A percentile compares a stretch with the other conserved stretches of the same genome.
These are phyloP conservation scores for Heteromurus nitidus DNA, from an alignment of 2,888 invertebrate genomes.

Conservation along the genomic window DNA sequence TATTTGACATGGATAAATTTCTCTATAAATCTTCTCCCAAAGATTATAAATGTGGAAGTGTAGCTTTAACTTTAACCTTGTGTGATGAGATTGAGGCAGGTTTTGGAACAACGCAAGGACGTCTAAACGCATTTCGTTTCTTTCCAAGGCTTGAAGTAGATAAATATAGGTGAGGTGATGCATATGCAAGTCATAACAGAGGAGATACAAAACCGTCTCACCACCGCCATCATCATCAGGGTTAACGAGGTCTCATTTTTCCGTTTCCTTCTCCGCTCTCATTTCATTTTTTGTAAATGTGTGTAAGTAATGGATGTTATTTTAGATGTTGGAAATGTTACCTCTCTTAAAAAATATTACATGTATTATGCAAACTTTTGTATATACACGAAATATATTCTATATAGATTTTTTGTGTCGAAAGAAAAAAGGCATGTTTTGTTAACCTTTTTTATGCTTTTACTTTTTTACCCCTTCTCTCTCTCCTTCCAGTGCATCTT, in stretches of 20 bases:
- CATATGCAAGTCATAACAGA: too few relatives aligned
- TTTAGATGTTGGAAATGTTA: conserved; percentile 50
- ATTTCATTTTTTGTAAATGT: background rate
- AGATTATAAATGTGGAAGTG: too few relatives aligned
- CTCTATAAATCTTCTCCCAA: too few relatives aligned
- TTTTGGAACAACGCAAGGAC: conserved; percentile 3
- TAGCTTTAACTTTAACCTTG: too few relatives aligned
- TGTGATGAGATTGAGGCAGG: conserved; percentile 49
- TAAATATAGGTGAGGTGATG: too few relatives aligned
- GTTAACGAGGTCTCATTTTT: conserved; percentile 62
- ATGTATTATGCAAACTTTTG: conserved; percentile 60
- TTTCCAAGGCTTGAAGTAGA: too few relatives aligned
- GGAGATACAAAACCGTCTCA: too few relatives aligned
- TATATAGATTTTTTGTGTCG: conserved; percentile 14
- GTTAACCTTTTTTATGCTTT: conserved; percentile 31
- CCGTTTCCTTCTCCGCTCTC: conserved; percentile 35
- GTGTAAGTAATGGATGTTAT: conserved; percentile 26
- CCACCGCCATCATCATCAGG: conserved; percentile 44
- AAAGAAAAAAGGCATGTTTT: conserved; percentile 25
- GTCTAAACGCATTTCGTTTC: too few relatives aligned
- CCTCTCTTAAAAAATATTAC: conserved; percentile 41
- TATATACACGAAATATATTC: too few relatives aligned
- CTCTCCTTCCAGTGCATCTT: conserved; percentile 20
- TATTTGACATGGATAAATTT: too few relatives aligned
- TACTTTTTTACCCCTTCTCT: conserved; percentile 9